Conservation (phyloP, 2,797 vertebrate genomes). For the Pachyuromys duprasi region DNA sequence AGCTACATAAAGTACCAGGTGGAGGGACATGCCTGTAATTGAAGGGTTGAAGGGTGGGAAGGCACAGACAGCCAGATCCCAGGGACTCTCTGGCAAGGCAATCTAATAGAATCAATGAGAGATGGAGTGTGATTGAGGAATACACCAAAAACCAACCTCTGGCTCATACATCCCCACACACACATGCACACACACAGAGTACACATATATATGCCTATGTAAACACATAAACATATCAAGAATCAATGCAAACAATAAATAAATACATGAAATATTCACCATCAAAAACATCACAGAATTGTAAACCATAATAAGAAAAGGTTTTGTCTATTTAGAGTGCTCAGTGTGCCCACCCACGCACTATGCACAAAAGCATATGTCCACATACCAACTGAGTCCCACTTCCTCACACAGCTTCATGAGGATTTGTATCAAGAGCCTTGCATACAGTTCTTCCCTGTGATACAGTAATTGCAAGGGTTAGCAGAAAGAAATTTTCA, state of each 20-base stretch:
- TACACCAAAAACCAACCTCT: background rate
- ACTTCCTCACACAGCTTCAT: constrained; percentile 4
- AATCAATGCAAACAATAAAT: background rate
- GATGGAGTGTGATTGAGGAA: background rate
- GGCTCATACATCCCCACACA: background rate
- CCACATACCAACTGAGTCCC: background rate
- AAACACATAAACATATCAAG: background rate
- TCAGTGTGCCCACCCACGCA: background rate
- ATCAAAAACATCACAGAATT: background rate
- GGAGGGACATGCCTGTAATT: background rate
- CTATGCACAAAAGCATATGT: background rate
- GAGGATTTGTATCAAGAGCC: background rate
- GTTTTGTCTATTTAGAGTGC: background rate
- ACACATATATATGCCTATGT: background rate
- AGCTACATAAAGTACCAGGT: background rate
- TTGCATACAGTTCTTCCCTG: background rate
- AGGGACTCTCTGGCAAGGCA: background rate
- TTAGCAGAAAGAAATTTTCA: constrained; percentile 18
- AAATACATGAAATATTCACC: background rate
- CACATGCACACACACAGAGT: background rate
- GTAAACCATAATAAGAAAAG: background rate
- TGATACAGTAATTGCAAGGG: background rate
- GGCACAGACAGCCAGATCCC: background rate
- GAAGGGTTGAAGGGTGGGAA: background rate
- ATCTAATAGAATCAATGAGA: background rate